Conservation (phyloP, 2,888 invertebrate genomes). For the Drosophila kokeensis region DNA sequence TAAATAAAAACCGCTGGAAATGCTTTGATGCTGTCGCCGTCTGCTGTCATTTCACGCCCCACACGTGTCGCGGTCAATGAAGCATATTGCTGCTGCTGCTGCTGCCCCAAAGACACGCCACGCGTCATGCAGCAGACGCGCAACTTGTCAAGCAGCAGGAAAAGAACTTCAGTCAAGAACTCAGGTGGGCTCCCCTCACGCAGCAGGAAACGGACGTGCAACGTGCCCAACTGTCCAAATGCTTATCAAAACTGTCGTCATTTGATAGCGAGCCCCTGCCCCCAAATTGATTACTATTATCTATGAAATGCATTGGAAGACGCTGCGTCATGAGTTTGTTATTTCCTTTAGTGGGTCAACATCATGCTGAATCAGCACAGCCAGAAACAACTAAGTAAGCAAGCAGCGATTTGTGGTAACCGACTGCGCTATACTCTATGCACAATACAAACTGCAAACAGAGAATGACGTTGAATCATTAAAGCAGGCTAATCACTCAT, state of each 20-base stretch:
- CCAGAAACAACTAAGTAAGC: background rate
- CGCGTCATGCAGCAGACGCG: conserved; percentile 19
- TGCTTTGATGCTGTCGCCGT: conserved; percentile 52
- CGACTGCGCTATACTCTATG: background rate
- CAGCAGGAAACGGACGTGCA: conserved; percentile 35
- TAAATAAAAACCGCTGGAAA: conserved; percentile 41
- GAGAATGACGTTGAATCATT: background rate
- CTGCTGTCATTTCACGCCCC: conserved; percentile 60
- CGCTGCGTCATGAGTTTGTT: conserved; percentile 44
- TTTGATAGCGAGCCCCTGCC: conserved; percentile 1
- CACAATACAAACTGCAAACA: background rate
- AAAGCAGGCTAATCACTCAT: background rate
- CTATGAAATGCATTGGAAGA: conserved; percentile 31
- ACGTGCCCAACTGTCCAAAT: conserved; percentile 9
- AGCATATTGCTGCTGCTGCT: conserved; percentile 37
- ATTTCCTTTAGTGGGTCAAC: conserved; percentile 60
- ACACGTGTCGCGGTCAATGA: conserved; percentile 69
- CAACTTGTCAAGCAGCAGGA: conserved; percentile 11
- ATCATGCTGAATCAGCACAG: conserved; percentile 36
- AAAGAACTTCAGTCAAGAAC: background rate
- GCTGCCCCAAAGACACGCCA: conserved; percentile 35
- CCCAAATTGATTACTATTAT: background rate
- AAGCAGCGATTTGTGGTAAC: background rate
- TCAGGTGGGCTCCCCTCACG: conserved; percentile 15
- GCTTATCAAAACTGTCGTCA: conserved; percentile 49